Percentiles rank a stretch among this genome's conserved stretches.
Conservation (phyloP, 2,797 vertebrate genomes). For the Semaprochilodus insignis region DNA sequence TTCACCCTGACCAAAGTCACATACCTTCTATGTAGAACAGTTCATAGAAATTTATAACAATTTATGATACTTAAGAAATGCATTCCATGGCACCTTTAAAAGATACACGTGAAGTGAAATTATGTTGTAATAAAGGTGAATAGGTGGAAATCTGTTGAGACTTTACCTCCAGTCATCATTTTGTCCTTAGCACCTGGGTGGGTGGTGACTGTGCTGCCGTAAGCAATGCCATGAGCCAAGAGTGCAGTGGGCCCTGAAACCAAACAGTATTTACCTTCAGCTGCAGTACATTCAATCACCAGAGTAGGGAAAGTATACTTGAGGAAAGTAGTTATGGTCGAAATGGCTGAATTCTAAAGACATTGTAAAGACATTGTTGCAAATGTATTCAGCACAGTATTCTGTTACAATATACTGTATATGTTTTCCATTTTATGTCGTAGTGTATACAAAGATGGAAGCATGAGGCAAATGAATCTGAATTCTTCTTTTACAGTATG, state of each 20-base stretch:
- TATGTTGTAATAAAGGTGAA: not conserved
- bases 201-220: slow-evolving; percentile 92
- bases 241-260: slow-evolving; percentile 93
- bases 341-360: not conserved
- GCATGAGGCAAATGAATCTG: too few relatives aligned
- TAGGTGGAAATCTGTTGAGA: not conserved
- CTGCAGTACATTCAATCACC: not conserved
- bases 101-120: not conserved
- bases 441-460: too few relatives aligned
- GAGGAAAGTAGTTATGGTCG: not conserved
- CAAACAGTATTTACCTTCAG: not conserved
- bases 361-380: too few relatives aligned
- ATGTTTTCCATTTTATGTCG: too few relatives aligned
- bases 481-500: not conserved
- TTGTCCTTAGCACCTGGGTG: slow-evolving; percentile 95
- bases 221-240: slow-evolving; percentile 92
- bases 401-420: too few relatives aligned
- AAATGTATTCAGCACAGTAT: too few relatives aligned
- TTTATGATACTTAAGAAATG: too few relatives aligned
- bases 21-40: too few relatives aligned
- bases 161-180: slow-evolving; percentile 94
- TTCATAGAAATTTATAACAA: too few relatives aligned
- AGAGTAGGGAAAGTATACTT: not conserved
- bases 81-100: not conserved
- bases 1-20: too few relatives aligned